Conservation (phyloP, 37 sponge, comb jelly and placozoan genomes). For the Chondrilla cf. caribensis region DNA sequence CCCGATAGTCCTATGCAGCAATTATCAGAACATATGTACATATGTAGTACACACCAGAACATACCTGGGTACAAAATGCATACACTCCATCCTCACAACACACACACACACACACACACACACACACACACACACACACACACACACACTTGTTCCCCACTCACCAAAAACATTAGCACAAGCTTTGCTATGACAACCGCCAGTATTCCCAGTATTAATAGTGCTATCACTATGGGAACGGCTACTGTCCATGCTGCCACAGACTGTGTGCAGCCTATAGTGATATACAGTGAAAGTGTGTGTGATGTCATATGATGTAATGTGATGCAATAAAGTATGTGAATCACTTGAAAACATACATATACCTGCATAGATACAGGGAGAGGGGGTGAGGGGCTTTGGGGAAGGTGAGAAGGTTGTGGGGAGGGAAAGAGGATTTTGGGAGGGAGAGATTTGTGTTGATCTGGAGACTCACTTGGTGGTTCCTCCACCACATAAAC, state of each 20-base stretch:
- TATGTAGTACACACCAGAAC: too few species aligned
- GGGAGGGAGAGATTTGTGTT: too few species aligned
- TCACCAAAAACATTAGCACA: conserved; percentile 5
- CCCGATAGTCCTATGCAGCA: not conserved
- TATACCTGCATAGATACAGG: too few species aligned
- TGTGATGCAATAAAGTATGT: too few species aligned
- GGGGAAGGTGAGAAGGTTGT: too few species aligned
- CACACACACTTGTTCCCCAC: not conserved
- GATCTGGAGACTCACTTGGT: not conserved
- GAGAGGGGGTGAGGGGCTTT: too few species aligned
- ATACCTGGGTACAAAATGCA: too few species aligned
- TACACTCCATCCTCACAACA: conserved; percentile 8
- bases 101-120: conserved; percentile 25
- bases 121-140: conserved; percentile 32
- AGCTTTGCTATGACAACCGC: not conserved
- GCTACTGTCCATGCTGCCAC: not conserved
- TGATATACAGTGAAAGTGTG: not conserved
- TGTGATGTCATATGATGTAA: not conserved
- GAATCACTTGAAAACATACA: too few species aligned
- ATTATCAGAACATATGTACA: too few species aligned
- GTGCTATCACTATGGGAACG: not conserved
- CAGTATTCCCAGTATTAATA: not conserved
- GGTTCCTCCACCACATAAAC: not conserved
- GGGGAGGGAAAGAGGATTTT: too few species aligned
- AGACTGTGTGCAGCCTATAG: not conserved